Conservation (phyloP, 2,113 vertebrate genomes). For the Amblyornis subalaris region DNA sequence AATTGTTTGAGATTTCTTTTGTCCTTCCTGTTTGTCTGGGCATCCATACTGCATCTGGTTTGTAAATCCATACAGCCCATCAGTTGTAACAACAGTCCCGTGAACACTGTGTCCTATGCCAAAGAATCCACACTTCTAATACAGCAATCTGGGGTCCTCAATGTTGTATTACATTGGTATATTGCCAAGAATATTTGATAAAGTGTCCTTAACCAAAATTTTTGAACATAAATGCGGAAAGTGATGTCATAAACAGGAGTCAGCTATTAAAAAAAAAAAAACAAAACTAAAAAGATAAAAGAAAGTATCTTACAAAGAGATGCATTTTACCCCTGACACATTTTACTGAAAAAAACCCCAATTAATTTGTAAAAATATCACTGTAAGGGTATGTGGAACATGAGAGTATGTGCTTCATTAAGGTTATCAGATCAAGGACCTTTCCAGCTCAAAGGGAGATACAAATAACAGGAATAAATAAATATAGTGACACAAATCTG, state of each 20-base stretch:
- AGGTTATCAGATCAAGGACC: background rate
- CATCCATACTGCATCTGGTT: background rate
- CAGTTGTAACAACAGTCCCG: background rate
- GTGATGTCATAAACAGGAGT: background rate
- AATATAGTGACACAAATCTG: background rate
- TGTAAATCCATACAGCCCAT: accelerated
- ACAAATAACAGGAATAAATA: background rate
- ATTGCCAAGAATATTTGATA: background rate
- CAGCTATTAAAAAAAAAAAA: background rate
- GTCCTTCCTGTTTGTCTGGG: background rate
- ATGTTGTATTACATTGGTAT: background rate
- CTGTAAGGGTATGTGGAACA: background rate
- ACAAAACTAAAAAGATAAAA: background rate
- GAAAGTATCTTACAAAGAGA: background rate
- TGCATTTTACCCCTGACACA: background rate
- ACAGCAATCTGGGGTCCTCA: background rate
- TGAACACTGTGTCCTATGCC: background rate
- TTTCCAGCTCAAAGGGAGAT: background rate
- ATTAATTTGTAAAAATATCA: background rate
- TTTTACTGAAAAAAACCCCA: background rate
- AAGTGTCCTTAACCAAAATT: background rate
- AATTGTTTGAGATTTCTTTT: background rate
- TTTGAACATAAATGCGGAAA: background rate
- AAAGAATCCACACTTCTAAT: background rate
- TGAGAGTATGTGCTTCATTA: background rate